A percentile compares a stretch with the other conserved stretches of the same genome.
Conservation (phyloP, 1,140 invertebrate species). For the Rhyzopertha dominica region DNA sequence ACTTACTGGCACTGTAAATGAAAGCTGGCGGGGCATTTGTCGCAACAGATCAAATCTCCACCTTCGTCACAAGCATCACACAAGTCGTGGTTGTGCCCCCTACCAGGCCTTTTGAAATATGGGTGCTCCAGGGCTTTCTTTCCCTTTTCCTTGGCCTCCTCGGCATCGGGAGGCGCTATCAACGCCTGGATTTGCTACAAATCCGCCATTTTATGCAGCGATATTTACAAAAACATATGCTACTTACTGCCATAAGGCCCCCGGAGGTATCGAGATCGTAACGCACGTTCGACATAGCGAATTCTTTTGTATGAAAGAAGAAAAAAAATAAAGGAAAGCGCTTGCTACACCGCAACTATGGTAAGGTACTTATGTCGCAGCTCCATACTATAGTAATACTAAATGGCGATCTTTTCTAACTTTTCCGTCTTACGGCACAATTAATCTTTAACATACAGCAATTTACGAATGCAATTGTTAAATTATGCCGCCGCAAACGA, state of each 20-base stretch:
- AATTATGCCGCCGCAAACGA: too few relatives aligned
- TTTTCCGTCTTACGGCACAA: too few relatives aligned
- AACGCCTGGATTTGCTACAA: conserved; percentile 80
- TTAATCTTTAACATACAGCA: too few relatives aligned
- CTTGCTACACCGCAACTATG: too few relatives aligned
- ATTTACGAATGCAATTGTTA: too few relatives aligned
- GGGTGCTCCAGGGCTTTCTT: conserved; percentile 65
- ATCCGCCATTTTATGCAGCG: conserved; percentile 33
- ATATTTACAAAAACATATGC: conserved; percentile 16
- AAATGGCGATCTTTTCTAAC: too few relatives aligned
- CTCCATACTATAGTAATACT: too few relatives aligned
- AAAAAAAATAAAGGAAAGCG: background rate
- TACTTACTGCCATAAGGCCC: conserved; percentile 64
- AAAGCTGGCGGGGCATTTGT: conserved; percentile 90
- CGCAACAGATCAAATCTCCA: conserved; percentile 92
- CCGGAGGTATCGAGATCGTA: conserved; percentile 61
- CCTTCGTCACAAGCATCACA: conserved; percentile 91
- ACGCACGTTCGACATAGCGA: conserved; percentile 50
- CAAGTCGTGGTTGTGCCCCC: conserved; percentile 88
- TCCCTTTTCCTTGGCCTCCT: conserved; percentile 61
- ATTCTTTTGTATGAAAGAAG: background rate
- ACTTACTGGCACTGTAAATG: conserved; percentile 91
- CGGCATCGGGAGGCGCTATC: conserved; percentile 77
- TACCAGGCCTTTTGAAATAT: conserved; percentile 79
- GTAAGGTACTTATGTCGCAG: too few relatives aligned